Percentiles rank a stretch among this genome's conserved stretches.
phyloP scores from a whole-genome alignment of 1,140 invertebrate species.

The Diorhabda sublineata region DNA sequence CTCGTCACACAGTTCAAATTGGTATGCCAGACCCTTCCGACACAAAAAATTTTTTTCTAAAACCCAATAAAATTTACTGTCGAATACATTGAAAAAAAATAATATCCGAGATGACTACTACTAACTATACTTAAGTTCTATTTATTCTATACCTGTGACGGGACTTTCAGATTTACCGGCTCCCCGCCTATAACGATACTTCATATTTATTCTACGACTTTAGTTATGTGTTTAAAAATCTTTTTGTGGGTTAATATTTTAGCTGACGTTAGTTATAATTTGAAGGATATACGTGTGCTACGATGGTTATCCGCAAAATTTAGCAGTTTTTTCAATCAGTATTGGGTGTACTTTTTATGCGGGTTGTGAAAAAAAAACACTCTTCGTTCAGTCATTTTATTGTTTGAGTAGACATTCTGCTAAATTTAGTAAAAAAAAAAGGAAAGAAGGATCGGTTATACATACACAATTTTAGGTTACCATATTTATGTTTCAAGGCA shows the following conservation, averaged over 20 bases:
- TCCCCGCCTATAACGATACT: too few species aligned
- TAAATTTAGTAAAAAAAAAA: constrained; percentile 5
- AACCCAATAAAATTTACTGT: too few species aligned
- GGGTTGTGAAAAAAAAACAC: constrained; percentile 32
- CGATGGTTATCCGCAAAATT: constrained; percentile 7
- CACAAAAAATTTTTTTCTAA: too few species aligned
- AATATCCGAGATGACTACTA: too few species aligned
- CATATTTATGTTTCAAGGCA: constrained; percentile 14
- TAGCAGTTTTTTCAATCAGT: constrained; percentile 28
- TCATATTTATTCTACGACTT: too few species aligned
- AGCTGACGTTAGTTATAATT: constrained; percentile 9
- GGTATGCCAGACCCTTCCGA: too few species aligned
- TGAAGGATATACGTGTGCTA: not conserved
- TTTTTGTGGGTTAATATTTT: not conserved
- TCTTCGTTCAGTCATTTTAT: constrained; percentile 13
- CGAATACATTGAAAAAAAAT: too few species aligned
- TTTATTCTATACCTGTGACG: too few species aligned
- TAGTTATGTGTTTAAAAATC: not conserved
- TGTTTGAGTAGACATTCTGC: constrained; percentile 10
- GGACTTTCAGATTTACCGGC: too few species aligned
- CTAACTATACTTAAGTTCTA: too few species aligned
- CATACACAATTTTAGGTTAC: constrained; percentile 18
- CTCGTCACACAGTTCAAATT: too few species aligned
- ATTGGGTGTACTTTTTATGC: constrained; percentile 32
- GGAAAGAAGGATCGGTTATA: constrained; percentile 20